Percentiles rank a stretch among this genome's conserved stretches.
Conservation (phyloP, 1,140 invertebrate genomes). For the Formica selysi region DNA sequence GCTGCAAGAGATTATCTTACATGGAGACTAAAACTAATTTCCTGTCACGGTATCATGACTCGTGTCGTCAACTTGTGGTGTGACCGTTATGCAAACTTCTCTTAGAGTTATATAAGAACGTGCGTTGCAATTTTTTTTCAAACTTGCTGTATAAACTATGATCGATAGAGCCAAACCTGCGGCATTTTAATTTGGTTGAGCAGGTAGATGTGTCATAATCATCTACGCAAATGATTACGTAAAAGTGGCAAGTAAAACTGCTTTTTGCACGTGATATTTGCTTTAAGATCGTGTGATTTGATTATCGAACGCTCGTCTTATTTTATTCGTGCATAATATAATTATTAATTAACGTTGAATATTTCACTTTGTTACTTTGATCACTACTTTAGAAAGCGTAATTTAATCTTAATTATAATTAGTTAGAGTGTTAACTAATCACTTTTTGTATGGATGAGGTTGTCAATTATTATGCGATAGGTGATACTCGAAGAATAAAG, state of each 20-base stretch:
- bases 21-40: constrained; percentile 53
- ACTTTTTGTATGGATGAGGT: constrained; percentile 28
- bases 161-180: constrained; percentile 30
- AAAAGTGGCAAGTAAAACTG: constrained; percentile 24
- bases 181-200: constrained; percentile 53
- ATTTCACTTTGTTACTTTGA: neutral
- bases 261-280: constrained; percentile 45
- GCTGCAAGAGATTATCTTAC: constrained; percentile 32
- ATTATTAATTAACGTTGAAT: constrained; percentile 25
- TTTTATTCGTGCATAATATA: constrained; percentile 12
- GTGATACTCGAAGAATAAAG: constrained; percentile 72
- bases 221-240: constrained; percentile 27
- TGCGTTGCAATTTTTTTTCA: constrained; percentile 14
- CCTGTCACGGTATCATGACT: constrained; percentile 42
- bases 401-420: neutral
- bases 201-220: constrained; percentile 54
- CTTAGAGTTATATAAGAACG: constrained; percentile 52
- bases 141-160: constrained; percentile 7
- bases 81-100: constrained; percentile 54
- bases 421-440: neutral
- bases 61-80: constrained; percentile 49
- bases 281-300: constrained; percentile 29
- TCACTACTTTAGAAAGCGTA: neutral
- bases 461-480: constrained; percentile 74
- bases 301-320: neutral